These are phyloP conservation scores for Drosophila baimaii DNA, from an alignment of 1,140 invertebrate species.

Conservation along the genomic window DNA sequence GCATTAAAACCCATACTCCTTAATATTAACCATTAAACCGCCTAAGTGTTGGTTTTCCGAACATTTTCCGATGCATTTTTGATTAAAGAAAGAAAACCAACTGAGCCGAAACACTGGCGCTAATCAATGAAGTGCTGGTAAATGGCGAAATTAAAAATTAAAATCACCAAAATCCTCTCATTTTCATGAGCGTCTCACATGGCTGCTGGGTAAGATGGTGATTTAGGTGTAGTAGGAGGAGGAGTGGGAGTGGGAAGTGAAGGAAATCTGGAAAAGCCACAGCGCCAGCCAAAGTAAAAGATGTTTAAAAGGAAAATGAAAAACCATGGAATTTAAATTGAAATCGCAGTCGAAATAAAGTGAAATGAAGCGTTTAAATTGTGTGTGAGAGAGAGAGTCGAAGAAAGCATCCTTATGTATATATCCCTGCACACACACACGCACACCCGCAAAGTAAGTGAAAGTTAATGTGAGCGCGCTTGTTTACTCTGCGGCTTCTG, in stretches of 20 bases:
- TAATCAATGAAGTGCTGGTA: slow-evolving; percentile 41
- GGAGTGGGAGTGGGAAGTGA: not conserved
- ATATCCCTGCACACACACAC: slow-evolving; percentile 2
- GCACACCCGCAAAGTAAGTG: slow-evolving; percentile 40
- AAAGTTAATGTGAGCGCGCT: slow-evolving; percentile 75
- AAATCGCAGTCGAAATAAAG: slow-evolving; percentile 82
- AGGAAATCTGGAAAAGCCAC: slow-evolving; percentile 44
- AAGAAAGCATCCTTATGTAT: slow-evolving; percentile 14
- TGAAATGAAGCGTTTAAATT: slow-evolving; percentile 81
- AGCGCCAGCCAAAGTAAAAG: slow-evolving; percentile 58
- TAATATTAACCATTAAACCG: not conserved
- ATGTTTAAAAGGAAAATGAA: slow-evolving; percentile 47
- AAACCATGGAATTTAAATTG: slow-evolving; percentile 80
- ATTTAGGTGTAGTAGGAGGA: not conserved
- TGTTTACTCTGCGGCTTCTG: slow-evolving; percentile 76
- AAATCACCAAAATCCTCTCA: slow-evolving; percentile 69
- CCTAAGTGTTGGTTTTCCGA: slow-evolving; percentile 24
- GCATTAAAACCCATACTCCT: not conserved
- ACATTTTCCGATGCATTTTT: slow-evolving; percentile 53
- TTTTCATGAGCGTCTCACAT: slow-evolving; percentile 50
- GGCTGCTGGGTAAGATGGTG: not conserved
- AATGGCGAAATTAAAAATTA: slow-evolving; percentile 72
- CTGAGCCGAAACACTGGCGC: slow-evolving; percentile 12
- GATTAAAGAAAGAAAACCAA: slow-evolving; percentile 16
- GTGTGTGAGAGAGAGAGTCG: slow-evolving; percentile 7